phyloP scores from a whole-genome alignment of 2,888 invertebrate genomes.

The Amblyjoppa proteus region DNA sequence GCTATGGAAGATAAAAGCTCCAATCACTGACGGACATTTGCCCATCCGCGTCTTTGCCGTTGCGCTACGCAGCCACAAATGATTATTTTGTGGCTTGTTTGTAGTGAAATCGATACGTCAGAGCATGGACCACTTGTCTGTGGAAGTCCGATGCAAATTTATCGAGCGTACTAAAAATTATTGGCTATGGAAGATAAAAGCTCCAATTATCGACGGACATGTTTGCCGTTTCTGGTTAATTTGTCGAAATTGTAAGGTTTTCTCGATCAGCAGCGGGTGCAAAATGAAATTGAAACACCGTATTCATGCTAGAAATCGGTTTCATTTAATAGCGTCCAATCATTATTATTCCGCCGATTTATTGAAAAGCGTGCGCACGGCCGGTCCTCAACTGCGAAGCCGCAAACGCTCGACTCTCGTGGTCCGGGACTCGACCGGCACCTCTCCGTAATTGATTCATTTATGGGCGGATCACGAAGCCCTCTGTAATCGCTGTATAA shows the following conservation, averaged over 20 bases:
- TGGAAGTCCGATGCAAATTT: neutral
- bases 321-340: neutral
- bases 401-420: slow-evolving; percentile 3
- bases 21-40: neutral
- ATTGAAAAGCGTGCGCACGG: neutral
- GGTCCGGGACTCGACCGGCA: neutral
- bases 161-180: neutral
- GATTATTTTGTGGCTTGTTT: too few species aligned
- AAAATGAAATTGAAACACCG: neutral
- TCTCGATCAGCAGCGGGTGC: neutral
- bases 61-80: too few species aligned
- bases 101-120: too few species aligned
- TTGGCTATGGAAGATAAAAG: neutral
- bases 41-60: too few species aligned
- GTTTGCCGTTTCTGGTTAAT: neutral
- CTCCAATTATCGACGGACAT: neutral
- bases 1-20: neutral
- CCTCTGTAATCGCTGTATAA: slow-evolving; percentile 1
- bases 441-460: slow-evolving; percentile 30
- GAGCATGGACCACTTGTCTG: neutral
- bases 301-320: neutral
- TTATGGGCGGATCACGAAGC: slow-evolving; percentile 36
- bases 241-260: neutral
- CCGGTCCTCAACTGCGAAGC: neutral
- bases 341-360: neutral